Evolutionary conservation across 2,888 invertebrate genomes (phyloP), one percentile per base, ranked within the genome.

Genomic region (Zaprionus bogoriensis): DNA sequence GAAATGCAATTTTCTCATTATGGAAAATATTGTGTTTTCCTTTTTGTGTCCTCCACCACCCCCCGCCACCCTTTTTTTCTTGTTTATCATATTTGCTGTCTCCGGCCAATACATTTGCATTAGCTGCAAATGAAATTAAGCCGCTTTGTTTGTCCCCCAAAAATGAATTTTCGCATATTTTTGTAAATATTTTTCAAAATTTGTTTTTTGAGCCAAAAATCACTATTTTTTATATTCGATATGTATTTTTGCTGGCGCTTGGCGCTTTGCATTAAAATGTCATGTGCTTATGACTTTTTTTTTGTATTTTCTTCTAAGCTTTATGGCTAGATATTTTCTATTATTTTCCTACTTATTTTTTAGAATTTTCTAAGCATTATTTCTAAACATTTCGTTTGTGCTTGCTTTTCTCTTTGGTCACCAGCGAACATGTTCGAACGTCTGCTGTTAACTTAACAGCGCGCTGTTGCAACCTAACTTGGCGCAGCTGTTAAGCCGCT

Each of bases 1-100:
- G 9, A 65, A 71, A 66, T 72, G 60, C 62, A 51, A 67, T 75
- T 73, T 78, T 55, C 48, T 47, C 52, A 68, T 68, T 68, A 73
- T 58, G 47, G 52, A 30, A 50, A 47, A 47, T 36, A 42, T 50
- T 19, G 25, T 32, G 12, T 32, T 32, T 30, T 6, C 20, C 41
- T 14, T 28, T 12, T 2, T 12, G 1, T 23, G n/a, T n/a, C n/a
- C n/a, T n/a, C n/a, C n/a, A n/a, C n/a, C n/a, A n/a, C n/a, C n/a
- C n/a, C n/a, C n/a, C n/a, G n/a, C n/a, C 19, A 9, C 17, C 10
- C 5, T 38, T 4, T 17, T n/a, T 25, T 12, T 39, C 3, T 30
- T n/a, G 12, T 46, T 53, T 23, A 41, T 23, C 3, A 12, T 52
- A 50, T 14, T 36, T 28, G 6, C 27, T 42, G 3, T 25, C 17